A percentile compares a stretch with the other conserved stretches of the same genome.
phyloP scores from a whole-genome alignment of 2,888 invertebrate genomes.

The Aproaerema taeniolella region DNA sequence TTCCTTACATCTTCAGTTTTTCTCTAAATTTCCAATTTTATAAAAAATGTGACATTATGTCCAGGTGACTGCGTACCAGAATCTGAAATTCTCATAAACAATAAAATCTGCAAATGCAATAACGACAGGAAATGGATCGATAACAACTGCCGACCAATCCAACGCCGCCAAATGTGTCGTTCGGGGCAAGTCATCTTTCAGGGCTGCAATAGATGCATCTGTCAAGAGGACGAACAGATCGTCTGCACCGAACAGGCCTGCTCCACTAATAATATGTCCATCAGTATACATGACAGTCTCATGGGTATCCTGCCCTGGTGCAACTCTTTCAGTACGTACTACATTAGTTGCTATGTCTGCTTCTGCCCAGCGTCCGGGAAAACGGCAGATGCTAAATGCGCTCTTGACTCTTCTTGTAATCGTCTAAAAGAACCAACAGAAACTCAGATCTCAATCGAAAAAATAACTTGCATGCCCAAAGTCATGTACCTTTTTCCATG shows the following conservation, averaged over 20 bases:
- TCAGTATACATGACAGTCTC: conserved; percentile 6
- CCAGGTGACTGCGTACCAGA: conserved; percentile 58
- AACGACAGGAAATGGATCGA: conserved; percentile 45
- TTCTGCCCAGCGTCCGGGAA: conserved; percentile 54
- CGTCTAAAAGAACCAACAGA: conserved; percentile 23
- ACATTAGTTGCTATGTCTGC: conserved; percentile 57
- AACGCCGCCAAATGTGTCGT: conserved; percentile 38
- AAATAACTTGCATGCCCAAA: conserved; percentile 51
- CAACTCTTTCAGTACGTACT: conserved; percentile 52
- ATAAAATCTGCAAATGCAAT: conserved; percentile 48
- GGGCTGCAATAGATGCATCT: conserved; percentile 56
- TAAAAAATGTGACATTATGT: conserved; percentile 6
- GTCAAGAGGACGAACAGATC: conserved; percentile 47
- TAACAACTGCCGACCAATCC: conserved; percentile 35
- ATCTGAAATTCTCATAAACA: conserved; percentile 47
- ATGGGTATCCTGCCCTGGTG: conserved; percentile 32
- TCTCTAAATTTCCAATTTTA: conserved; percentile 8
- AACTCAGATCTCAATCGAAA: conserved; percentile 26
- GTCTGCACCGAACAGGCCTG: conserved; percentile 41
- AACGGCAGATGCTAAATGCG: conserved; percentile 52
- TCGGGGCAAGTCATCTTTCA: conserved; percentile 52
- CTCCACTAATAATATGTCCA: neutral
- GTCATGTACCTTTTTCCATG: conserved; percentile 61
- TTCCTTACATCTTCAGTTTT: conserved; percentile 8
- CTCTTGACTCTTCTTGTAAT: conserved; percentile 45